Base-by-base conservation (phyloP, 1,140 invertebrate genomes). In the Drosophila bifasciata region DNA sequence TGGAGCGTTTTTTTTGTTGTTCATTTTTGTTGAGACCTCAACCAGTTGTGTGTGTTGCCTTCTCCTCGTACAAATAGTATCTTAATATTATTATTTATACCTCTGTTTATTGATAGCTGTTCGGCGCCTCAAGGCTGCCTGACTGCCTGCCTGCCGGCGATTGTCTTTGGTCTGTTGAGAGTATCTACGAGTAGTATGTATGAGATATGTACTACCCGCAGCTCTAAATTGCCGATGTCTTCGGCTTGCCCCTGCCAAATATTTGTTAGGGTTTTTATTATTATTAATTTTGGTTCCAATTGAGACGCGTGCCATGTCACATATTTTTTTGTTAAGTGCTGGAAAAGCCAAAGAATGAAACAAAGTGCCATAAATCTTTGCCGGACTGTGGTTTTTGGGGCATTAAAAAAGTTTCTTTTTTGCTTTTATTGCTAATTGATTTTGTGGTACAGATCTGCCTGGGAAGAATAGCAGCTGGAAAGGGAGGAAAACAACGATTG, bases 371-470 rank as follows among this genome's bases (percentile, higher is more conserved):
- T 80, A 84, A 84, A 84, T 76, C 67, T 84, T 39, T 53, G 72
- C 52, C 52, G 51, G 32, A 16, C 51, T 46, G 15, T 25, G 45
- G 43, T 56, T 49, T 39, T 11, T 62, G 57, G 57, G 36, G 55
- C 61, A 86, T 85, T 84, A 80, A 85, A 71, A 79, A 76, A 53
- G 48, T 64, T 63, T 60, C 63, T 28, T 56, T 81, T 58, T 16
- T 59, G 48, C 17, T 44, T 59, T 70, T 70, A 59, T 64, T 74
- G 70, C 52, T 74, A 74, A 74, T 74, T 74, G 70, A 74, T 74
- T 74, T 72, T 64, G 25, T 43, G 43, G 19, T 51, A 28, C 16
- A 46, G 49, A 67, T 68, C 48, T 39, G 43, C 32, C 49, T 68
- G 66, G 41, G 66, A 68, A 68, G n/a, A 1, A 16, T 8, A 40